Percentiles rank a stretch among this genome's conserved stretches.
Conservation (phyloP, 2,113 vertebrate genomes). For the Hemibagrus wyckioides region DNA sequence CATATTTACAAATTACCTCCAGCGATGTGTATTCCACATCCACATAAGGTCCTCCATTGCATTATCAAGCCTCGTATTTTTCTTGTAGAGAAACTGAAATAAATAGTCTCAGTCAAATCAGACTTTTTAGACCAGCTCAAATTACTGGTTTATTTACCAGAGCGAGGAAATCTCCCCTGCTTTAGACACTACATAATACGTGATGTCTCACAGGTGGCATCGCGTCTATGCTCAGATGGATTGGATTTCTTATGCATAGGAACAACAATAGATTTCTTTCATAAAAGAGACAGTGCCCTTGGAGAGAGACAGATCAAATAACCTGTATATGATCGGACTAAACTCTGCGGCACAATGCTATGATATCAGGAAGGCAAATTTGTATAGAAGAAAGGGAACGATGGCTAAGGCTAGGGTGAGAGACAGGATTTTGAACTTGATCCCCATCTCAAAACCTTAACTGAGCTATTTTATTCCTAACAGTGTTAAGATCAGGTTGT, state of each 20-base stretch:
- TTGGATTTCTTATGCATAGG: slow-evolving; percentile 9
- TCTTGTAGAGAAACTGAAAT: neutral
- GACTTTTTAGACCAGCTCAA: neutral
- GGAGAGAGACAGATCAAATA: slow-evolving; percentile 4
- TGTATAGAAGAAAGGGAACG: neutral
- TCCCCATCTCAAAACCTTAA: neutral
- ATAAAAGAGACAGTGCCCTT: slow-evolving; percentile 6
- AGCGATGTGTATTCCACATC: neutral
- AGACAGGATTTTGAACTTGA: neutral
- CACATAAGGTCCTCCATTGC: neutral
- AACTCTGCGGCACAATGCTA: neutral
- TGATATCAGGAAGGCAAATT: neutral
- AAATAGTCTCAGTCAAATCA: neutral
- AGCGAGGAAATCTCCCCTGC: neutral
- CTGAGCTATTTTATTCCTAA: neutral
- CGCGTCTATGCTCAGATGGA: neutral
- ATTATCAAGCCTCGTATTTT: neutral
- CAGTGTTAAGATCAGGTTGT: neutral
- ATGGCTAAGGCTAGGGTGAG: neutral
- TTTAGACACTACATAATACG: slow-evolving; percentile 6
- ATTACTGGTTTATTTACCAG: neutral
- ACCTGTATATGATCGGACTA: neutral
- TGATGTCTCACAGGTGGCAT: slow-evolving; percentile 13
- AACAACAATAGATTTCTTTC: slow-evolving; percentile 21
- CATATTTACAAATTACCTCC: neutral